These are phyloP conservation scores for Cerastoderma edule DNA, from an alignment of 2,888 invertebrate species.

Conservation along the genomic window DNA sequence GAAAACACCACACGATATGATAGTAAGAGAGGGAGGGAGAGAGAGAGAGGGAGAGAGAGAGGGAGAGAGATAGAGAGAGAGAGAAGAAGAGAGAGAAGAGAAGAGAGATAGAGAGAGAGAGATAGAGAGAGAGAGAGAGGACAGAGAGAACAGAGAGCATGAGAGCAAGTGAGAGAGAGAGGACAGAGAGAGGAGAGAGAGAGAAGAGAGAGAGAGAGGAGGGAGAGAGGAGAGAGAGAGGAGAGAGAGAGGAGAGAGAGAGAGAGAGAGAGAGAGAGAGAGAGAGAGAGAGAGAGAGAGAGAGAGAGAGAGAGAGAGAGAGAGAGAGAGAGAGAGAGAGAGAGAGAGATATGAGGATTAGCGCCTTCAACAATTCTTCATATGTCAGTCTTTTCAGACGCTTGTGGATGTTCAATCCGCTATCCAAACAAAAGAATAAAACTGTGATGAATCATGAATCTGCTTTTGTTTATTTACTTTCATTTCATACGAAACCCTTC, in stretches of 20 bases:
- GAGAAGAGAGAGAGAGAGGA: neutral
- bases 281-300: neutral
- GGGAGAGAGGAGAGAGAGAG: neutral
- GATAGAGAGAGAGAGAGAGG: neutral
- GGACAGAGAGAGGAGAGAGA: neutral
- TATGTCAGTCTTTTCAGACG: too few species aligned
- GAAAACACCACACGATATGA: neutral
- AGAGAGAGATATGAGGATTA: neutral
- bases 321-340: neutral
- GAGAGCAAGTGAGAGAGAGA: neutral
- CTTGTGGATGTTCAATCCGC: too few species aligned
- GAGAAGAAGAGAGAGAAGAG: neutral
- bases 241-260: neutral
- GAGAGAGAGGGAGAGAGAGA: neutral
- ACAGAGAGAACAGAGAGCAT: neutral
- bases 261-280: neutral
- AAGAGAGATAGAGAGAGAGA: neutral
- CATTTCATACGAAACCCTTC: too few species aligned
- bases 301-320: neutral
- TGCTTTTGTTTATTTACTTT: too few species aligned
- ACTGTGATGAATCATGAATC: too few species aligned
- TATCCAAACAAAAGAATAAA: too few species aligned
- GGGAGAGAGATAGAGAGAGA: neutral
- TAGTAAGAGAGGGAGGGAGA: neutral
- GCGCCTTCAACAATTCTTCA: too few species aligned